Conservation (phyloP, 2,113 vertebrate species). For the Pavo muticus region DNA sequence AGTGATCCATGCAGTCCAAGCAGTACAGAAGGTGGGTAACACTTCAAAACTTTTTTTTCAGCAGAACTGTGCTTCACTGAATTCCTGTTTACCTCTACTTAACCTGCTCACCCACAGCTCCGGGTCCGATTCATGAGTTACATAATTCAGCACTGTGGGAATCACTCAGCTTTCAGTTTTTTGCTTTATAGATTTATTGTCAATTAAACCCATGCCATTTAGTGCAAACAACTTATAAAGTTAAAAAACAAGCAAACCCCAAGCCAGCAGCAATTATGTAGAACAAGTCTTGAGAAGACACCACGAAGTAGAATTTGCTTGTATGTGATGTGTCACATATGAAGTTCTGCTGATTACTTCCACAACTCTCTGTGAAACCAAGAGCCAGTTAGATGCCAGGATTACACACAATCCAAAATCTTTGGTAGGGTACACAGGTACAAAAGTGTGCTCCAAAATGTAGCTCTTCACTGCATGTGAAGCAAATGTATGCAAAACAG, state of each 20-base stretch:
- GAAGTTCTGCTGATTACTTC: no score
- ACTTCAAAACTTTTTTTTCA: not conserved
- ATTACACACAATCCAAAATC: not conserved
- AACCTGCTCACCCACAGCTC: not conserved
- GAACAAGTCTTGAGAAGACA: not conserved
- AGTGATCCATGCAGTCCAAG: not conserved
- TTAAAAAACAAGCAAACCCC: not conserved
- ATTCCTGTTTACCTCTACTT: not conserved
- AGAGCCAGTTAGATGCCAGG: not conserved
- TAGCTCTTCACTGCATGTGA: not conserved
- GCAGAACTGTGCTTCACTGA: not conserved
- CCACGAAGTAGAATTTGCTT: not conserved
- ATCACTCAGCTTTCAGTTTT: not conserved
- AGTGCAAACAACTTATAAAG: not conserved
- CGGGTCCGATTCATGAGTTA: not conserved
- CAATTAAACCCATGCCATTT: not conserved
- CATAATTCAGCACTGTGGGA: not conserved
- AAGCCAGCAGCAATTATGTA: not conserved
- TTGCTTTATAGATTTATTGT: not conserved
- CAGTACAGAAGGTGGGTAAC: not conserved
- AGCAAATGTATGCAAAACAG: not conserved
- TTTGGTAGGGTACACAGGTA: not conserved
- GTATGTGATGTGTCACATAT: not conserved
- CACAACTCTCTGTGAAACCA: not conserved
- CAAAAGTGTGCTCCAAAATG: fast-evolving